Evolutionary conservation across 2,113 vertebrate species (phyloP).

Genomic region (Toxotes jaculatrix): DNA sequence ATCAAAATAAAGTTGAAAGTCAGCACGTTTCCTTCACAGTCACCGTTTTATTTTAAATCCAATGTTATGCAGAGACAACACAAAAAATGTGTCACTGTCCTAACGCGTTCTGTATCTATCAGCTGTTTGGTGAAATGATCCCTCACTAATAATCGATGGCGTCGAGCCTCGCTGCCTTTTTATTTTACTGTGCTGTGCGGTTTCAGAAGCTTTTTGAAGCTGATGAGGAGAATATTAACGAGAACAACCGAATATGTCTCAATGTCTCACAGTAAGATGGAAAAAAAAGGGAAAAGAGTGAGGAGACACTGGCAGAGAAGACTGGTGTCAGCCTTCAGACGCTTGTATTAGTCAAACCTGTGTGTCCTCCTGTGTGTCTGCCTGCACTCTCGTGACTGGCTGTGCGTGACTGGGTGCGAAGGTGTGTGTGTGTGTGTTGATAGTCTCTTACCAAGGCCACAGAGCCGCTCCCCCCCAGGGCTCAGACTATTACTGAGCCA

Average conservation of each 20-base stretch:
- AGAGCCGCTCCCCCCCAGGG: conserved; percentile 58
- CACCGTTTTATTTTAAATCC: neutral
- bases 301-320: neutral
- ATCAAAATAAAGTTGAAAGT: neutral
- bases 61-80: neutral
- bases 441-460: conserved; percentile 71
- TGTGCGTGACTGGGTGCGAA: conserved; percentile 48
- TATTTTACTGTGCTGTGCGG: no score
- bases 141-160: no score
- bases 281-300: neutral
- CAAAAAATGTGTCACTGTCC: neutral
- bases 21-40: neutral
- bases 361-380: conserved; percentile 26
- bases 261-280: no score
- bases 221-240: no score
- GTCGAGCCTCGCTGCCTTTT: no score
- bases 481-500: conserved; percentile 60
- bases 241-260: no score
- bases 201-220: neutral
- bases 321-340: neutral
- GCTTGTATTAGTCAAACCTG: conserved; percentile 23
- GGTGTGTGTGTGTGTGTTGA: conserved; percentile 55
- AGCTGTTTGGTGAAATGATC: no score
- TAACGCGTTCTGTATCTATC: no score
- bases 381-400: conserved; percentile 29